Conservation (phyloP, 2,113 vertebrate genomes). For the Tapirus terrestris region DNA sequence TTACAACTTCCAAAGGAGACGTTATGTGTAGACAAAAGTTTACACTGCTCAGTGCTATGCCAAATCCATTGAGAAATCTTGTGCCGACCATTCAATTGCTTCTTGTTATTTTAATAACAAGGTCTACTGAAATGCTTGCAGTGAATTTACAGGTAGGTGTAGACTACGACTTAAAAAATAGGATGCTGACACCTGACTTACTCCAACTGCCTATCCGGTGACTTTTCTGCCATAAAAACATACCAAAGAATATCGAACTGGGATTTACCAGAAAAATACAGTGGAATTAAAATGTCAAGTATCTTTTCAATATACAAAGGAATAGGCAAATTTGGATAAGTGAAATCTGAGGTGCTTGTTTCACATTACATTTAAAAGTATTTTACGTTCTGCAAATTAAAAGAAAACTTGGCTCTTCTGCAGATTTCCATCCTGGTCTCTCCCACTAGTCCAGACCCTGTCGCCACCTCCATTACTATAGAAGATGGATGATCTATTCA, state of each 20-base stretch:
- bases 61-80: not conserved
- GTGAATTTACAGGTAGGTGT: not conserved
- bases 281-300: not conserved
- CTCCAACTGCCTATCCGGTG: fast-evolving
- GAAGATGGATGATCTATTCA: not conserved
- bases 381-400: not conserved
- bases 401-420: not conserved
- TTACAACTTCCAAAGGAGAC: not conserved
- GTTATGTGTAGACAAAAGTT: not conserved
- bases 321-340: not conserved
- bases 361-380: not conserved
- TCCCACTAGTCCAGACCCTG: too few species aligned
- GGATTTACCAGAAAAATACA: not conserved
- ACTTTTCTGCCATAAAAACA: not conserved
- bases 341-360: not conserved
- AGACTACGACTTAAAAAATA: not conserved
- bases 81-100: not conserved
- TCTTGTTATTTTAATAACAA: not conserved
- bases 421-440: not conserved
- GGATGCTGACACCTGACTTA: not conserved
- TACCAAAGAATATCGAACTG: not conserved
- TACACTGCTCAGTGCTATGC: not conserved
- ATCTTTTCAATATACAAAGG: not conserved
- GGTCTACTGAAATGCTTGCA: not conserved
- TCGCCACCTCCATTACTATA: not conserved